Evolutionary conservation across 2,797 vertebrate genomes (phyloP).

Genomic region (Anguilla pacifica): DNA sequence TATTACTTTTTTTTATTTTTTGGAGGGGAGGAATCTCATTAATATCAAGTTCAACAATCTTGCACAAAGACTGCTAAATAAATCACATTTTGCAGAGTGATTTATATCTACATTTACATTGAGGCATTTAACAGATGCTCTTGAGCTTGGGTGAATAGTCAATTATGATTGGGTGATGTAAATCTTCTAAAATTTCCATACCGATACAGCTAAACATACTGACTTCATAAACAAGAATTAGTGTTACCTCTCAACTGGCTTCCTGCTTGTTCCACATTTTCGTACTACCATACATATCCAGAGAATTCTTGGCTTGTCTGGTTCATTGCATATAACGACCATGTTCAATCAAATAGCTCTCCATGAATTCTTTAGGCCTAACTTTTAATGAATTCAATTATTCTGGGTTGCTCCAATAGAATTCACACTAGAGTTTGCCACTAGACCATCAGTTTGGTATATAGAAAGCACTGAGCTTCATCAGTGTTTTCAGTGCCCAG

Average conservation of each 20-base stretch:
- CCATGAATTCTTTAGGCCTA: background rate
- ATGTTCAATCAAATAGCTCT: background rate
- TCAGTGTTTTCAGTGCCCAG: constrained; percentile 19
- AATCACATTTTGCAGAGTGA: constrained; percentile 4
- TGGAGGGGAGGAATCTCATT: background rate
- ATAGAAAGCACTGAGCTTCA: too few relatives aligned
- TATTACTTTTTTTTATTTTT: background rate
- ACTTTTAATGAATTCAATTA: constrained; percentile 15
- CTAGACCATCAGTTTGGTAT: background rate
- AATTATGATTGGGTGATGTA: background rate
- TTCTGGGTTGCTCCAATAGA: background rate
- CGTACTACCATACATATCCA: background rate
- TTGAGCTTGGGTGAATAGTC: background rate
- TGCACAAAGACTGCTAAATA: background rate
- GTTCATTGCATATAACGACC: background rate
- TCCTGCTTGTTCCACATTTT: background rate
- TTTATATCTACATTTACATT: background rate
- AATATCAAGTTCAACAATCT: too few relatives aligned
- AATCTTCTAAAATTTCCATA: background rate
- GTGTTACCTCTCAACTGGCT: too few relatives aligned
- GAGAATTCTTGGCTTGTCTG: background rate
- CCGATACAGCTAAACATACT: background rate
- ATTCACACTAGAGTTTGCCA: background rate
- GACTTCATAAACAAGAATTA: background rate
- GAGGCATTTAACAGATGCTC: background rate